Percentiles rank a stretch among this genome's conserved stretches.
phyloP scores from a whole-genome alignment of 2,888 invertebrate species.

The Chaetoderma sp. region DNA sequence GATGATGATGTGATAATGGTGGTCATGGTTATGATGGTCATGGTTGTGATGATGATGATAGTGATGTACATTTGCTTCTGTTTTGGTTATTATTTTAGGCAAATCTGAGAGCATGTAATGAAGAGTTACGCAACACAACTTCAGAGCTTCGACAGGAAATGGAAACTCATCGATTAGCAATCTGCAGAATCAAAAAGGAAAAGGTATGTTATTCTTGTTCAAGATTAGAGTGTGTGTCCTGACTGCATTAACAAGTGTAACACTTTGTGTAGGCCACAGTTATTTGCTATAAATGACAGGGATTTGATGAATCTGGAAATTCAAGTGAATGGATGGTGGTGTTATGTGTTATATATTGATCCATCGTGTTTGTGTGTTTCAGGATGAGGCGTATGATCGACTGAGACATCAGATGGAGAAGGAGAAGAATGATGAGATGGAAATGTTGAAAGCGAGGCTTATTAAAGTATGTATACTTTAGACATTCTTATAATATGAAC shows the following conservation, averaged over 20 bases:
- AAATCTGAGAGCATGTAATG: slow-evolving; percentile 62
- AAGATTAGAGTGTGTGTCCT: no score
- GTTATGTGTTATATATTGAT: neutral
- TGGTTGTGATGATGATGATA: neutral
- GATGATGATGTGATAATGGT: no score
- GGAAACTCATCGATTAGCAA: slow-evolving; percentile 46
- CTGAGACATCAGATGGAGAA: slow-evolving; percentile 52
- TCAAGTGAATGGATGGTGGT: neutral
- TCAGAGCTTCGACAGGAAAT: slow-evolving; percentile 56
- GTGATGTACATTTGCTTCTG: neutral
- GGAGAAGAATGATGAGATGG: slow-evolving; percentile 59
- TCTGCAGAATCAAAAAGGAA: slow-evolving; percentile 45
- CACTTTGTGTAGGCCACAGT: no score
- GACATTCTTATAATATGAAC: no score
- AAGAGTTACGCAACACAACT: slow-evolving; percentile 58
- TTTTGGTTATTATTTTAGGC: slow-evolving; percentile 43
- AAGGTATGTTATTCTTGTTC: slow-evolving; percentile 42
- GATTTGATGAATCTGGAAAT: no score
- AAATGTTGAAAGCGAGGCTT: slow-evolving; percentile 59
- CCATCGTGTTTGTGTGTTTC: neutral
- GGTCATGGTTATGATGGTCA: no score
- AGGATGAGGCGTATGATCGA: slow-evolving; percentile 57
- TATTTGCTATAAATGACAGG: no score
- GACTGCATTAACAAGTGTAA: neutral
- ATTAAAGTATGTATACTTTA: slow-evolving; percentile 61